Percentiles rank a stretch among this genome's conserved stretches.
These are phyloP conservation scores for Frankliniella intonsa DNA, from an alignment of 2,888 invertebrate genomes.

Conservation along the genomic window DNA sequence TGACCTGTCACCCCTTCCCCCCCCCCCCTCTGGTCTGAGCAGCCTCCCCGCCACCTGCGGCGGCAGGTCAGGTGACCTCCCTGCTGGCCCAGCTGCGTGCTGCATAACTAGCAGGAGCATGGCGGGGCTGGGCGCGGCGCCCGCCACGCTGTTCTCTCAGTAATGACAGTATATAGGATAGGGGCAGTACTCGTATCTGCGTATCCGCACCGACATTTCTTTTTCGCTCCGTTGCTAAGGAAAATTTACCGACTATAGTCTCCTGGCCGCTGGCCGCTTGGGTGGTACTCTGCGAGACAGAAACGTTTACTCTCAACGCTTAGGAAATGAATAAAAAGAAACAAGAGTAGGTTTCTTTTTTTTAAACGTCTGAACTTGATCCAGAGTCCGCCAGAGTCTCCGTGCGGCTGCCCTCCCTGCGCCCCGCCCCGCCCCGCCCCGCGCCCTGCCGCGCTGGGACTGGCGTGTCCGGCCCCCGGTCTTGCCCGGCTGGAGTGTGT, in stretches of 20 bases:
- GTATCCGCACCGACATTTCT: no score
- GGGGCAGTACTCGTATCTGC: no score
- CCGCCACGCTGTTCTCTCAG: no score
- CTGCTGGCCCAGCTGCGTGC: neutral
- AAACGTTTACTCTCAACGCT: no score
- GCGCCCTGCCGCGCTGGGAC: neutral
- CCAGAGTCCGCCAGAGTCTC: neutral
- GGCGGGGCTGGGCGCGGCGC: neutral
- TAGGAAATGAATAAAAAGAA: no score
- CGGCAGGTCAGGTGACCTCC: neutral
- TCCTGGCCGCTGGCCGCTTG: no score
- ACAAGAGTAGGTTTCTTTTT: no score
- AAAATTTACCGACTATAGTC: no score
- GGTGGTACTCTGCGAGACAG: no score
- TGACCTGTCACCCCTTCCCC: neutral
- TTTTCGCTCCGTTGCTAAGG: no score
- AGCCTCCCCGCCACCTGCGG: neutral
- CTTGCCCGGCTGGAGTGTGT: neutral
- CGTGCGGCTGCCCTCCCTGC: neutral
- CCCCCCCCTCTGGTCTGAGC: neutral
- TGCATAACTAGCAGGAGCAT: neutral
- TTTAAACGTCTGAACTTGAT: neutral
- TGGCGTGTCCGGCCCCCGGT: no score
- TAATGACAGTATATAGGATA: no score
- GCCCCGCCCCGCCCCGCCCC: neutral